phyloP scores from a whole-genome alignment of 2,888 invertebrate genomes.

The Tenthredo distinguenda region DNA sequence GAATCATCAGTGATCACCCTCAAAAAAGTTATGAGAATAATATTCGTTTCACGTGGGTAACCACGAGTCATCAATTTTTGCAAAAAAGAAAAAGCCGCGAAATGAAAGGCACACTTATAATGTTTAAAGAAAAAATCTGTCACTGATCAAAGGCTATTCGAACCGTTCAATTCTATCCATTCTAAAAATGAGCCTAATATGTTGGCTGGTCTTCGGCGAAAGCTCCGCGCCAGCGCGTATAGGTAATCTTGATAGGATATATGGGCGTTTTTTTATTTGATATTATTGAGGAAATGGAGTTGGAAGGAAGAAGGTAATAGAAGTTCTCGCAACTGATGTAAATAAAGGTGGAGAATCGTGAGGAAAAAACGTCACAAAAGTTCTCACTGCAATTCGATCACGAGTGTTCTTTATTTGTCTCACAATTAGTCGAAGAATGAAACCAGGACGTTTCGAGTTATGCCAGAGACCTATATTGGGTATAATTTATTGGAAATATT shows the following conservation, averaged over 20 bases:
- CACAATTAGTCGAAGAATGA: slow-evolving; percentile 8
- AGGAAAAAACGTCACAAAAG: neutral
- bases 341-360: neutral
- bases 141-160: neutral
- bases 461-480: slow-evolving; percentile 8
- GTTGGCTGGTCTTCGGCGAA: neutral
- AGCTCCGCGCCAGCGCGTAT: neutral
- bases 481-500: slow-evolving; percentile 49
- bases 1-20: neutral
- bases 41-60: neutral
- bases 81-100: neutral
- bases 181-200: neutral
- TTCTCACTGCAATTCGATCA: neutral
- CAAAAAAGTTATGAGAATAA: neutral
- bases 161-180: neutral
- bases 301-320: neutral
- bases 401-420: neutral
- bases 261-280: no score
- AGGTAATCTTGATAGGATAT: neutral
- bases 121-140: neutral
- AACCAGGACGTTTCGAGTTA: slow-evolving; percentile 37
- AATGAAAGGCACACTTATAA: neutral
- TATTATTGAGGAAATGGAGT: neutral
- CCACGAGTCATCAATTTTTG: neutral
- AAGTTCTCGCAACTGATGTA: neutral